Percentiles rank a stretch among this genome's conserved stretches.
These are phyloP conservation scores for Zaprionus vittiger DNA, from an alignment of 1,140 invertebrate species.

Conservation along the genomic window DNA sequence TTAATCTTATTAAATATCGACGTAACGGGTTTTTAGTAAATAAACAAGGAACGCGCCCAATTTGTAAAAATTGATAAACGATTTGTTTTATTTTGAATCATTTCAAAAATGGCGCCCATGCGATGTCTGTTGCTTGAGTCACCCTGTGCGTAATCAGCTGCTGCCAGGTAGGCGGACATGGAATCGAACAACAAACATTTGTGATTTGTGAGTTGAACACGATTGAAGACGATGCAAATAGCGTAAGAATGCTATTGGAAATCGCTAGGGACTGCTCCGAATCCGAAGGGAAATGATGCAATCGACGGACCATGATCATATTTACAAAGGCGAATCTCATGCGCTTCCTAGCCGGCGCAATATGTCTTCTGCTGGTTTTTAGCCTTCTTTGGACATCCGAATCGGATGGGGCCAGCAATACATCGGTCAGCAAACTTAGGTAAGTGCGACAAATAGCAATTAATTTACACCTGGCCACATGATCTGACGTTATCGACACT, in stretches of 20 bases:
- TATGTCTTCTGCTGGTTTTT: slow-evolving; percentile 69
- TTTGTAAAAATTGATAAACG: not conserved
- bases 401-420: slow-evolving; percentile 54
- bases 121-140: not conserved
- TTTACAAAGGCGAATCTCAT: slow-evolving; percentile 74
- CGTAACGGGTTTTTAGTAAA: not conserved
- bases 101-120: slow-evolving; percentile 9
- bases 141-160: slow-evolving; percentile 53
- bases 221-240: slow-evolving; percentile 25
- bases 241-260: slow-evolving; percentile 47
- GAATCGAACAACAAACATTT: slow-evolving; percentile 45
- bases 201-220: slow-evolving; percentile 11
- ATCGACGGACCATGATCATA: slow-evolving; percentile 65
- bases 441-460: slow-evolving; percentile 17
- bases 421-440: slow-evolving; percentile 74
- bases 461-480: not conserved
- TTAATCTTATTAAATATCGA: not conserved
- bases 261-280: slow-evolving; percentile 26
- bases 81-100: not conserved
- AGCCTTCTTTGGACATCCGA: slow-evolving; percentile 68
- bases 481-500: not conserved
- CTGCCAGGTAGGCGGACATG: slow-evolving; percentile 10
- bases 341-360: slow-evolving; percentile 62
- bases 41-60: slow-evolving; percentile 1
- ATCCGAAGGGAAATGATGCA: slow-evolving; percentile 60